A percentile compares a stretch with the other conserved stretches of the same genome.
Evolutionary conservation across 1,140 invertebrate genomes (phyloP).

Genomic region (Homarus americanus): DNA sequence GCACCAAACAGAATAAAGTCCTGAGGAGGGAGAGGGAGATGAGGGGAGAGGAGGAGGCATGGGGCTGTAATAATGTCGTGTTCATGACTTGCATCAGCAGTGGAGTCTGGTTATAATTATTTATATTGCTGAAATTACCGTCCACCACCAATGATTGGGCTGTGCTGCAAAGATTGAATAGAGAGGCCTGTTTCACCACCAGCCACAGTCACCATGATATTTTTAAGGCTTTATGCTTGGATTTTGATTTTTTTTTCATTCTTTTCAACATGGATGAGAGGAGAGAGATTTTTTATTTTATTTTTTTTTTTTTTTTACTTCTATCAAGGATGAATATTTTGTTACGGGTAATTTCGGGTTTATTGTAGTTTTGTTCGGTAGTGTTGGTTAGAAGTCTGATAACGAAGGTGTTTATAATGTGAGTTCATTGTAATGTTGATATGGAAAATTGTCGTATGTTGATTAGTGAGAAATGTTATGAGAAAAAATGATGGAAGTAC

Average conservation of each 20-base stretch:
- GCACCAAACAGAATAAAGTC: too few relatives aligned
- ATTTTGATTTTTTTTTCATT: neutral
- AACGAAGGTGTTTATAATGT: too few relatives aligned
- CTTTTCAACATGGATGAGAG: neutral
- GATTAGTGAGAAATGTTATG: too few relatives aligned
- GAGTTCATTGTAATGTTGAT: too few relatives aligned
- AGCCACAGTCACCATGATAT: neutral
- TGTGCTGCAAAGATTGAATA: neutral
- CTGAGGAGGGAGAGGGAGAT: too few relatives aligned
- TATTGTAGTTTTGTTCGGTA: too few relatives aligned
- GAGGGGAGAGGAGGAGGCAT: neutral
- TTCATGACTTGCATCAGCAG: neutral
- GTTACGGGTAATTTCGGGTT: too few relatives aligned
- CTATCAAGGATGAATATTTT: too few relatives aligned
- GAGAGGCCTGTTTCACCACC: neutral
- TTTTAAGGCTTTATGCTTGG: neutral
- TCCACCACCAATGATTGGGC: neutral
- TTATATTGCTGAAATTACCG: neutral
- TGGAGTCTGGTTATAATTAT: neutral
- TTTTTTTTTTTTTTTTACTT: too few relatives aligned
- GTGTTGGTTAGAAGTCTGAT: too few relatives aligned
- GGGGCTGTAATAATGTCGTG: neutral
- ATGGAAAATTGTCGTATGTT: too few relatives aligned
- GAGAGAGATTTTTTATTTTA: neutral
- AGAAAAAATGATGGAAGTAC: too few relatives aligned